Base-by-base conservation (phyloP, 2,888 invertebrate species). In the Lagria hirta region DNA sequence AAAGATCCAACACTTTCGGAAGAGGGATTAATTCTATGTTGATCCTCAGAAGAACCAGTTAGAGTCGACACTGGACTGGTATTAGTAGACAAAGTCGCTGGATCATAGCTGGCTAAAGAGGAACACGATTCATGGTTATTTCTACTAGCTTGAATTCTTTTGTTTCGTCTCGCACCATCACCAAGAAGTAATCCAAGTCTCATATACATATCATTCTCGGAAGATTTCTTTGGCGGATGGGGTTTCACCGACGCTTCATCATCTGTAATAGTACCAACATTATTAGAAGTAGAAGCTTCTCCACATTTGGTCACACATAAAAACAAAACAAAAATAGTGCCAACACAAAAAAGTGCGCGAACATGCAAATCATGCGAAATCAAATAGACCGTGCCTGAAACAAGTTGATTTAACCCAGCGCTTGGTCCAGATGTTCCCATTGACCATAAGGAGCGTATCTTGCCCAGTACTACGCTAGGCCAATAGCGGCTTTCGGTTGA, bases 1-100 rank as follows among this genome's bases (percentile, higher is more conserved):
- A 89, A 72, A 1, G 88, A 89, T 8, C 86, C 85, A 2, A 83
- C 80, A 57, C 83, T 84, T 60, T 85, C 84, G 14, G 81, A 79
- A 35, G 82, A 75, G 37, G 83, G 82, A 60, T 75, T 75, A 26
- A 64, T 66, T 16, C 69, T 51, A 18, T 78, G 74, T 53, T 70
- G 68, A 43, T 81, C 82, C 60, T 89, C 90, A 0, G 89, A 88
- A 1, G 89, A 89, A 2, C 87, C 91, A 2, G 91, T 91, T 23
- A 92, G 74, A 0, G 91, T 92, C 15, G 91, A 91, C n/a, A 92
- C 84, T 36, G 91, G 91, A 66, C 91, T 91, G 20, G 89, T 88
- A 60, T 90, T 90, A 42, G 84, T 84, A 14, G 89, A 86, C 32
- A 86, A 82, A 0, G 86, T 62, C 3, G 65, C 56, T 4, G 79